Evolutionary conservation across 2,113 vertebrate genomes (phyloP).

Genomic region (Hepsetus odoe): DNA sequence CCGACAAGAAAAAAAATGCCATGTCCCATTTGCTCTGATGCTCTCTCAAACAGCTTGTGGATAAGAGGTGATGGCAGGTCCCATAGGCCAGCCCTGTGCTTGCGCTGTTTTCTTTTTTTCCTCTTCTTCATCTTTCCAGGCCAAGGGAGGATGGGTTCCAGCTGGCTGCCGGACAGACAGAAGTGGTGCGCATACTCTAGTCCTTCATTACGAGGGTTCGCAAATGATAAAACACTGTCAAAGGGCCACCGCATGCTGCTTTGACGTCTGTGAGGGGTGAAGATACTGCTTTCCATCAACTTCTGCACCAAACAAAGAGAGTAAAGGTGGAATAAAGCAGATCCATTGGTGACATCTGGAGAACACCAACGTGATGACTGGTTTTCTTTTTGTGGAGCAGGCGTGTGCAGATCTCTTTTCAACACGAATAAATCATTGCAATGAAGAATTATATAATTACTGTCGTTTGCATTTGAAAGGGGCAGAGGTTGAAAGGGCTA

Average conservation of each 20-base stretch:
- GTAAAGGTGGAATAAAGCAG: neutral
- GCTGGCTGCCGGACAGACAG: constrained; percentile 59
- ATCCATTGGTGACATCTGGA: constrained; percentile 23
- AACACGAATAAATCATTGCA: neutral
- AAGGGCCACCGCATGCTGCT: constrained; percentile 50
- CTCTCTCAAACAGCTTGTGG: constrained; percentile 7
- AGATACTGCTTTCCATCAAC: constrained; percentile 8
- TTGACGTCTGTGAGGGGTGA: constrained; percentile 47
- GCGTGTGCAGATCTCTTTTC: neutral
- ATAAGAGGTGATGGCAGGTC: constrained; percentile 16
- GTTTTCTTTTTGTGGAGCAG: constrained; percentile 10
- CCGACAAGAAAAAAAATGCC: constrained; percentile 8
- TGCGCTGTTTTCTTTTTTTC: neutral
- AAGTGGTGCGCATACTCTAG: constrained; percentile 64
- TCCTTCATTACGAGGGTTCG: constrained; percentile 67
- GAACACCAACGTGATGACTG: constrained; percentile 22
- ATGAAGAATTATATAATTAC: constrained; percentile 28
- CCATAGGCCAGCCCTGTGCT: neutral
- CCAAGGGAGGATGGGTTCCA: constrained; percentile 49
- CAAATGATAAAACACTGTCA: constrained; percentile 66
- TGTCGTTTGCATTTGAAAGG: constrained; percentile 19
- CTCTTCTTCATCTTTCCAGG: constrained; percentile 3
- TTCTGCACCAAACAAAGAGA: constrained; percentile 54
- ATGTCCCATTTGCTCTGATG: neutral
- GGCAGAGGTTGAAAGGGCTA: neutral